Conservation (phyloP, 2,797 vertebrate species). For the Leuciscus waleckii region DNA sequence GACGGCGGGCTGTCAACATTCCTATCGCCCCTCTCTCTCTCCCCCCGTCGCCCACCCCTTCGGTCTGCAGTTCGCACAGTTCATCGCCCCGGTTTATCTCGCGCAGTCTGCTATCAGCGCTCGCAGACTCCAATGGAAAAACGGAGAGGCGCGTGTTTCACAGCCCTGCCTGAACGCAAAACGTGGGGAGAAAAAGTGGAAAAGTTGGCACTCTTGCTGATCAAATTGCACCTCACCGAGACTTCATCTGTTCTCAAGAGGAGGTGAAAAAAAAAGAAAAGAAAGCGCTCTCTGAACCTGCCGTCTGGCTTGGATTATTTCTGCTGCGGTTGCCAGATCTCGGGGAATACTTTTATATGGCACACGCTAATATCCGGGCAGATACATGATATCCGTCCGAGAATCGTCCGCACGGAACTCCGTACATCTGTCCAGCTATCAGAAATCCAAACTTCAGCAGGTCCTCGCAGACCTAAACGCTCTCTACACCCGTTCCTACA, state of each 20-base stretch:
- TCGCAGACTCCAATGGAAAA: slow-evolving; percentile 51
- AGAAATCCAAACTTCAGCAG: slow-evolving; percentile 14
- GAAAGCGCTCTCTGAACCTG: slow-evolving; percentile 46
- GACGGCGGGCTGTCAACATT: slow-evolving; percentile 68
- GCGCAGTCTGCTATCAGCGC: slow-evolving; percentile 44
- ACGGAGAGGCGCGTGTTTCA: slow-evolving; percentile 50
- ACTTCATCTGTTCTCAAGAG: slow-evolving; percentile 48
- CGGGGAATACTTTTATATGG: slow-evolving; percentile 66
- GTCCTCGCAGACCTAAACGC: slow-evolving; percentile 6
- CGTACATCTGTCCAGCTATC: slow-evolving; percentile 35
- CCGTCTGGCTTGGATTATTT: slow-evolving; percentile 67
- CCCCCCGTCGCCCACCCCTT: slow-evolving; percentile 64
- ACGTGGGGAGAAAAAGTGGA: slow-evolving; percentile 41
- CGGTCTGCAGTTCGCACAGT: slow-evolving; percentile 63
- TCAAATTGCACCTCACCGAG: slow-evolving; percentile 39
- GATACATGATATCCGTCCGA: slow-evolving; percentile 52
- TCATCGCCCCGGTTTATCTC: slow-evolving; percentile 59
- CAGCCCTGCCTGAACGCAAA: slow-evolving; percentile 23
- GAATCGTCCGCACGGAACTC: slow-evolving; percentile 44
- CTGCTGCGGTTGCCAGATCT: slow-evolving; percentile 59
- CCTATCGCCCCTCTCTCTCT: slow-evolving; percentile 49
- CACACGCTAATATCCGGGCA: slow-evolving; percentile 53
- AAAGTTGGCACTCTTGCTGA: slow-evolving; percentile 49
- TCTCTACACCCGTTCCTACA: neutral
- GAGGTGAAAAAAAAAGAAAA: slow-evolving; percentile 43